A percentile compares a stretch with the other conserved stretches of the same genome.
Evolutionary conservation across 2,797 vertebrate genomes (phyloP).

Genomic region (Alcedo atthis): DNA sequence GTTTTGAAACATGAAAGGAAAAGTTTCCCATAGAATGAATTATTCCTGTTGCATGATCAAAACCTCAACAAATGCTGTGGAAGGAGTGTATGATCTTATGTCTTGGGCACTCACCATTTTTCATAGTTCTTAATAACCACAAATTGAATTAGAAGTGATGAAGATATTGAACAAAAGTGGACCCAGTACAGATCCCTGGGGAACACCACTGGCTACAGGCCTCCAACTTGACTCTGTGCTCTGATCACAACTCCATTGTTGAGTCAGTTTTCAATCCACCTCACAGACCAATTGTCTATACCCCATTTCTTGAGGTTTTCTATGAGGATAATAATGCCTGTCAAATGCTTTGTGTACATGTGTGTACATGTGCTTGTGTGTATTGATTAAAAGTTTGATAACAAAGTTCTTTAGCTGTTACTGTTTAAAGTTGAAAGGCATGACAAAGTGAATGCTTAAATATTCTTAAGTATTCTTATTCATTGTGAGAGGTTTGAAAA

Average conservation of each 20-base stretch:
- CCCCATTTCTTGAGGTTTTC: too few relatives aligned
- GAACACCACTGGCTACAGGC: too few relatives aligned
- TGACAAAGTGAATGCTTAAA: not conserved
- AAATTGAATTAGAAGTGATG: not conserved
- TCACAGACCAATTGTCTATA: too few relatives aligned
- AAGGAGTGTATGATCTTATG: not conserved
- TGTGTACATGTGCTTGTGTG: not conserved
- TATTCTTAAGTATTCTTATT: not conserved
- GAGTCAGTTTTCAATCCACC: too few relatives aligned
- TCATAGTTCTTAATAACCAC: not conserved
- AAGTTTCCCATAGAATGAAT: not conserved
- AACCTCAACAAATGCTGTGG: not conserved
- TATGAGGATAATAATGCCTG: not conserved
- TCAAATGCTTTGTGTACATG: not conserved
- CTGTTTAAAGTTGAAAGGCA: not conserved
- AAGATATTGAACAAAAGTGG: too few relatives aligned
- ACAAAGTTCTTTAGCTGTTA: not conserved
- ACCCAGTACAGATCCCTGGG: too few relatives aligned
- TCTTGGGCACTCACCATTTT: not conserved
- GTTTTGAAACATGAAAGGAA: not conserved
- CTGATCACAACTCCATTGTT: too few relatives aligned
- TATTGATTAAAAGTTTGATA: not conserved
- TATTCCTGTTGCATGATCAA: not conserved
- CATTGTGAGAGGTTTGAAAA: not conserved
- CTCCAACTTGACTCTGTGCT: too few relatives aligned